Evolutionary conservation across 2,797 vertebrate species (phyloP).

Genomic region (Oreochromis mossambicus): DNA sequence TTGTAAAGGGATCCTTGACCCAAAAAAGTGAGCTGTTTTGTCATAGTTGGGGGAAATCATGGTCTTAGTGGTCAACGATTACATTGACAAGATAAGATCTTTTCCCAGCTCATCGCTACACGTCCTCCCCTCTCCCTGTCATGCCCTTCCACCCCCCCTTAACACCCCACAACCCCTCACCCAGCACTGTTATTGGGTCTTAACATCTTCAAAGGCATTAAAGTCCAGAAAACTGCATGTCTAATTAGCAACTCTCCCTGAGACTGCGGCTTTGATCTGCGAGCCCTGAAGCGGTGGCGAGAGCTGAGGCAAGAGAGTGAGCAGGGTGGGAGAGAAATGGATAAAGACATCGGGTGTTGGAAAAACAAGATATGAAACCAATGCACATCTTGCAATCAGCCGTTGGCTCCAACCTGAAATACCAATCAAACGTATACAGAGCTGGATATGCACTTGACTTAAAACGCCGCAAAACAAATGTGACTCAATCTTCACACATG

Average conservation of each 20-base stretch:
- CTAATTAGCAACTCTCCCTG: constrained; percentile 46
- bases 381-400: constrained; percentile 31
- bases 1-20: background rate
- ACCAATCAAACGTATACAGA: background rate
- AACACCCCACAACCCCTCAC: background rate
- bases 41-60: background rate
- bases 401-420: constrained; percentile 1
- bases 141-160: background rate
- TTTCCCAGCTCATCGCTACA: constrained; percentile 3
- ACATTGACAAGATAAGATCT: constrained; percentile 7
- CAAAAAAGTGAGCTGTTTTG: background rate
- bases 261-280: constrained; percentile 47
- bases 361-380: constrained; percentile 49
- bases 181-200: background rate
- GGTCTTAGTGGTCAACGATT: background rate
- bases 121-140: background rate
- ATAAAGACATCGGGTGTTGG: constrained; percentile 4
- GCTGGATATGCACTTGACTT: constrained; percentile 7
- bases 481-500: constrained; percentile 23
- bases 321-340: background rate
- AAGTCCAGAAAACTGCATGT: constrained; percentile 34
- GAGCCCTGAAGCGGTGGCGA: constrained; percentile 16
- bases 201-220: constrained; percentile 43
- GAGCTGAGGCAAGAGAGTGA: background rate
- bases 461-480: constrained; percentile 6